Base-by-base conservation (phyloP, 2,113 vertebrate genomes). In the Urocitellus parryii region DNA sequence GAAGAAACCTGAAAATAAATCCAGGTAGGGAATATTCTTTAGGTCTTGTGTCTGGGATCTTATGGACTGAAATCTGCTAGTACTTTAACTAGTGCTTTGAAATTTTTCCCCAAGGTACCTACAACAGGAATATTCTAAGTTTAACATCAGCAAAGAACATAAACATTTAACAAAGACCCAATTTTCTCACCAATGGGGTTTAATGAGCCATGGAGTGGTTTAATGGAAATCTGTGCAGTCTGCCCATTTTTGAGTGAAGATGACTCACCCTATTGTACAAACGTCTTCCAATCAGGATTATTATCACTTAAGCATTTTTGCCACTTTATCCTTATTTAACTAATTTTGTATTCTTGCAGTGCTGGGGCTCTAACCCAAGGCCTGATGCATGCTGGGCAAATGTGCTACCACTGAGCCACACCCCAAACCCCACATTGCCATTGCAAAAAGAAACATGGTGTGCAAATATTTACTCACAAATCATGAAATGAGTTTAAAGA, bases 121-220 rank as follows among this genome's bases (percentile, higher is more conserved):
- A 94, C 13, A 16, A 42, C 10, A 95, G 93, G 91, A 97, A 96
- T 97, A 95, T 95, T 94, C 88, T 95, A 94, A 97, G 97, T 96
- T 93, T 96, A 96, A 97, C 96, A 94, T 88, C 88, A 95, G 91
- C 74, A 95, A 93, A 94, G 95, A 97, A 97, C 79, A 96, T 93
- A 97, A 94, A 96, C 95, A 93, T 93, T 96, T 97, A 95, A 96
- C 80, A 95, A 95, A 97, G 96, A 88, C 63, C 76, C 94, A 90
- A 94, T 98, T 97, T 77, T 96, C 93, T 96, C 51, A 95, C 80
- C 97, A 97, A 65, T 94, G 91, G 93, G 72, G 94, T 95, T 97
- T 96, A 96, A 98, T 97, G 85, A 97, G 97, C 97, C 96, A 91
- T 90, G 86, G 91, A 96, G 86, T 42, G 78, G 92, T 87, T 94